Evolutionary conservation across 2,888 invertebrate species (phyloP), one percentile per base, ranked within the genome.

Genomic region (Saturnia japonica): DNA sequence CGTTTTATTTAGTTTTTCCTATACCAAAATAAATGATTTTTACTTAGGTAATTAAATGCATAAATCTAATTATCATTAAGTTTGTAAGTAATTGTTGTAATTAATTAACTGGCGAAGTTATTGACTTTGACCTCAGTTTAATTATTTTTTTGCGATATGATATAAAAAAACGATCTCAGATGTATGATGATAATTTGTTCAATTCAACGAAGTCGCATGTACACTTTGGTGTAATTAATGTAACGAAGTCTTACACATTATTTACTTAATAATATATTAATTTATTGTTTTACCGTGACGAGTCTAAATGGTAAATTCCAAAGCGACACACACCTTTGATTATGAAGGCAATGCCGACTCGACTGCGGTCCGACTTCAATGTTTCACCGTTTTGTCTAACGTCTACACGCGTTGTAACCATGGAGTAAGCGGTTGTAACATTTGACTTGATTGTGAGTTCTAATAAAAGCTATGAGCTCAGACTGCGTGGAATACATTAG

Each of bases 391-490:
- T 77, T 76, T 78, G 79, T 82, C 83, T 85, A 83, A 84, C 81
- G 76, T 81, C 81, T 86, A 84, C 83, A 84, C 82, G 57, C 25
- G 57, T 57, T 57, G 2, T 25, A 57, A 25, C 57, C 57, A 57
- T 16, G 8, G 57, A 12, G 57, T 28, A 28, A 14, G 57, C 28
- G 19, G 84, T 86, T 79, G 81, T 82, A 86, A 85, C 86, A 85
- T 86, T 85, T 85, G 82, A 85, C 84, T 84, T 83, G 86, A 87
- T 89, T 86, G 87, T 87, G 88, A 87, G 90, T 89, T 91, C 90
- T 93, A 93, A 89, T 91, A 90, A 79, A 89, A 87, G 85, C 87
- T 88, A 90, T 94, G 93, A 94, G 91, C 90, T 94, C 91, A 94
- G 83, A 82, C 80, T 81, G 88, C 92, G 91, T 93, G 93, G 92